Conservation (phyloP, 53 echinoderm and acorn worm genomes). For the Zoroaster sp. region DNA sequence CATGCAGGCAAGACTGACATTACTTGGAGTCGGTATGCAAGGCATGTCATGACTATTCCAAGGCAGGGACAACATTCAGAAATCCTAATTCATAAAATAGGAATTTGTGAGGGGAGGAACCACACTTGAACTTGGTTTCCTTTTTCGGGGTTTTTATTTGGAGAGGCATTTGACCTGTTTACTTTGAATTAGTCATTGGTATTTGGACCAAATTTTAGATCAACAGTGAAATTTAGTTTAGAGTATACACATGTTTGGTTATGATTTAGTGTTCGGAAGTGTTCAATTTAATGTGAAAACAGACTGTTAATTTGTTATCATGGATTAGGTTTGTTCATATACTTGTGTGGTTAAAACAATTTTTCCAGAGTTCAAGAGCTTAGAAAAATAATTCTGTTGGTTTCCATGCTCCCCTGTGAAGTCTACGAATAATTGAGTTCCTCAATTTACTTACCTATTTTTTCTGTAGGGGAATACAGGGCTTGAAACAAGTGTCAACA, state of each 20-base stretch:
- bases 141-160: not conserved
- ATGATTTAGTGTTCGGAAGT: conserved; percentile 6
- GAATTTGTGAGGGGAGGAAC: not conserved
- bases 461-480: not conserved
- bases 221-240: not conserved
- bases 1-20: not conserved
- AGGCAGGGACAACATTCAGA: not conserved
- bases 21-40: conserved; percentile 34
- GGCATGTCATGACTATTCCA: not conserved
- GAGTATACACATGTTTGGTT: not conserved
- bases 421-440: not conserved
- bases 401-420: not conserved
- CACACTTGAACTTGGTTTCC: not conserved
- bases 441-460: not conserved
- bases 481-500: not conserved
- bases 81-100: not conserved
- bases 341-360: conserved; percentile 37
- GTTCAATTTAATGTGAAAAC: conserved; percentile 26
- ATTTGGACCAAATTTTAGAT: not conserved
- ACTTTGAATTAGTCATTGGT: conserved; percentile 22
- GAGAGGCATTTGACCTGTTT: conserved; percentile 26
- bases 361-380: not conserved
- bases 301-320: not conserved
- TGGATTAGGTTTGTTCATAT: too few relatives aligned
- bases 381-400: not conserved